Evolutionary conservation across 1,140 invertebrate genomes (phyloP).

Genomic region (Melipona quadrifasciata): DNA sequence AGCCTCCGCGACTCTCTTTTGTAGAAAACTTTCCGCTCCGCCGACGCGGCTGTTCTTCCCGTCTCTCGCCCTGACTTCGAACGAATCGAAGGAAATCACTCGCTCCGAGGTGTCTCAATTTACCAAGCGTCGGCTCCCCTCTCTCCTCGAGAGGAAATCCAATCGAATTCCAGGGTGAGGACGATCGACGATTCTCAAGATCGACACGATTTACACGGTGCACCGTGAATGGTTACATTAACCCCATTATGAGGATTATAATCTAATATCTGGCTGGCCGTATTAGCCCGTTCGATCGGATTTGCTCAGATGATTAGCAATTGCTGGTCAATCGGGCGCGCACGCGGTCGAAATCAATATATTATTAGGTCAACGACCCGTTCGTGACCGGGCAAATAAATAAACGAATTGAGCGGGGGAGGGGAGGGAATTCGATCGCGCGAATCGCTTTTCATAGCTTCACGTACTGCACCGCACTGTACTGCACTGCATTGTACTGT

Average conservation of each 20-base stretch:
- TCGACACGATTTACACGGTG: neutral
- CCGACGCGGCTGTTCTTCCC: neutral
- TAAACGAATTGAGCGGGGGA: neutral
- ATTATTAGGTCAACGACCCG: conserved; percentile 26
- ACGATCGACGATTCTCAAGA: neutral
- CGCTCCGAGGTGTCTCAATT: neutral
- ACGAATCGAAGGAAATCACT: too few relatives aligned
- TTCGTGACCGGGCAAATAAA: neutral
- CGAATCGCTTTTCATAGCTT: too few relatives aligned
- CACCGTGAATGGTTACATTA: neutral
- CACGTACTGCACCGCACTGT: neutral
- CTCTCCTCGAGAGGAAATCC: neutral
- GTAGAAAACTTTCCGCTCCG: neutral
- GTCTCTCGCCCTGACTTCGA: neutral
- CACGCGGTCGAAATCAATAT: conserved; percentile 4
- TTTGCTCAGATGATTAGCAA: conserved; percentile 19
- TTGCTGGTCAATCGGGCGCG: conserved; percentile 5
- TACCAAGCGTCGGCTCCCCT: neutral
- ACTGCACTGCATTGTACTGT: too few relatives aligned
- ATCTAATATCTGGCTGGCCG: conserved; percentile 1
- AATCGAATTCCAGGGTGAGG: neutral
- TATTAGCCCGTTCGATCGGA: conserved; percentile 10
- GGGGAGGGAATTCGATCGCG: neutral
- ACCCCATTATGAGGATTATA: neutral
- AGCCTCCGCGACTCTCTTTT: too few relatives aligned